Base-by-base conservation (phyloP, 2,113 vertebrate species). In the Aldabrachelys gigantea region DNA sequence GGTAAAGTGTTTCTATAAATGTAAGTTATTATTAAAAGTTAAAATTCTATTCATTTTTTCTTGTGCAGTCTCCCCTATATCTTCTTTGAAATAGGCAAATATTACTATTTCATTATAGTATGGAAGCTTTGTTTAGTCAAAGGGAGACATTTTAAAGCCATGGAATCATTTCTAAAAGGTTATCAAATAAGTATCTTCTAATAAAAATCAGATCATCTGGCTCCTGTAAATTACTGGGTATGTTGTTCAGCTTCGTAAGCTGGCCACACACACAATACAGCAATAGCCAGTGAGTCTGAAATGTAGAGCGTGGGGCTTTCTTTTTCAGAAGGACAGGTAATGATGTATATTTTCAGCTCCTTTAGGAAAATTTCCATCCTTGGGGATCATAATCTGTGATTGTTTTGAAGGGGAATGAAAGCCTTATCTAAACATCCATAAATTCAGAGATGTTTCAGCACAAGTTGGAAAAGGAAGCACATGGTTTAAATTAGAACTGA, bases 131-230 rank as follows among this genome's bases (percentile, higher is more conserved):
- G 75, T 84, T 89, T 88, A 72, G 72, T 80, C 86, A 92, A 92
- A 84, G 82, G 91, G 82, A 86, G 88, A 53, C 81, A 80, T 80
- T 82, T 72, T 89, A 82, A 87, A 84, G 56, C 81, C n/a, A 57
- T 65, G 79, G 82, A 89, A 78, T 89, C 75, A 92, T 92, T 92
- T 89, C 57, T 89, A 84, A 47, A 80, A 83, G 84, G 81, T 84
- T 92, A 88, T 88, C 81, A 89, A 92, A 92, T 84, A 92, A 92
- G 57, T 86, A 92, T 72, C 85, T 84, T 92, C 56, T 88, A 88
- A 84, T 76, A 41, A 88, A 59, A 59, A 49, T 41, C 57, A 84
- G 83, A 87, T 75, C 75, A 85, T 82, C 81, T 85, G 91, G 85
- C 91, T 88, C 38, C 79, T 92, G 85, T 92, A 88, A 92, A 88